phyloP scores from a whole-genome alignment of 2,113 vertebrate genomes.

The Crotalus tigris region DNA sequence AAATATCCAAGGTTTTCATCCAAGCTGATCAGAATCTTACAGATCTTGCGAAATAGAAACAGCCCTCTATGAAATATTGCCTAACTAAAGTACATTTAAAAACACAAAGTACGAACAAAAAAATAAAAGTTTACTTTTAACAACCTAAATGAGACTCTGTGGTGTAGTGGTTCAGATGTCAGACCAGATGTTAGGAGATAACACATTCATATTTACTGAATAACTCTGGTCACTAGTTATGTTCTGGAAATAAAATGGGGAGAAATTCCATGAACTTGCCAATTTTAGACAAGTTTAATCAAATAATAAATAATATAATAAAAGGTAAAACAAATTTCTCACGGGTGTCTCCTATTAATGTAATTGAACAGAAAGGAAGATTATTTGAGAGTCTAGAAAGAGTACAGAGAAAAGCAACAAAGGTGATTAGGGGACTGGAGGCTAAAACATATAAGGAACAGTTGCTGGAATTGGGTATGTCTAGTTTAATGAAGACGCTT shows the following conservation, averaged over 20 bases:
- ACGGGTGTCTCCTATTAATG: background rate
- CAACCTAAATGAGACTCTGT: background rate
- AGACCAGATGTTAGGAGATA: background rate
- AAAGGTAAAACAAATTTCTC: background rate
- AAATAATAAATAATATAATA: background rate
- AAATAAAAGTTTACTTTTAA: background rate
- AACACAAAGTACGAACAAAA: background rate
- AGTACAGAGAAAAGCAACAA: too few relatives aligned
- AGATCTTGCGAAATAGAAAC: constrained; percentile 11
- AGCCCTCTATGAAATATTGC: background rate
- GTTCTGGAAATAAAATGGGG: background rate
- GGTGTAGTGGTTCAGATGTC: background rate
- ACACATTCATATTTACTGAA: background rate
- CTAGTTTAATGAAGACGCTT: too few relatives aligned
- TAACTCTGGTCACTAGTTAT: background rate
- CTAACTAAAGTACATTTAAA: background rate
- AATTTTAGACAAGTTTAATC: background rate
- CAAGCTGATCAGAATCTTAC: background rate
- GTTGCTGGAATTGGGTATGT: too few relatives aligned
- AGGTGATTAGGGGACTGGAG: too few relatives aligned
- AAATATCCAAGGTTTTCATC: constrained; percentile 1
- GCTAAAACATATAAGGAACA: too few relatives aligned
- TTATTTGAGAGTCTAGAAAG: background rate
- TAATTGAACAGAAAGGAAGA: background rate
- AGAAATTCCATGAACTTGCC: background rate